These are phyloP conservation scores for Brachylomia viminalis DNA, from an alignment of 2,888 invertebrate genomes.

Conservation along the genomic window DNA sequence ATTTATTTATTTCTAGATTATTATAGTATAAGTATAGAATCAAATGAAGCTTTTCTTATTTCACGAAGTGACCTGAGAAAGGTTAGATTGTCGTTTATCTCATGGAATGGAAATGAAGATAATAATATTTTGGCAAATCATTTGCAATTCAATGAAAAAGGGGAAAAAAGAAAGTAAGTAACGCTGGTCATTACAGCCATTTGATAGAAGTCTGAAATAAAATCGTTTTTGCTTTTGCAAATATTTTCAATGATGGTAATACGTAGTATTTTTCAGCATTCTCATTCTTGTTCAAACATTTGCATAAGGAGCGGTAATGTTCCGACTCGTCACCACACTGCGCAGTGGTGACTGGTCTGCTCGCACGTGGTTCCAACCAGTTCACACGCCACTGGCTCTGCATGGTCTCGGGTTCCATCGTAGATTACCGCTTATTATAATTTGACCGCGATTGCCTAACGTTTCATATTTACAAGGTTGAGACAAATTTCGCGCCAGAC, in stretches of 20 bases:
- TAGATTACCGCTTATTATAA: slow-evolving; percentile 45
- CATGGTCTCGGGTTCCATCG: slow-evolving; percentile 12
- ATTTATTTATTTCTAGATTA: slow-evolving; percentile 27
- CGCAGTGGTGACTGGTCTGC: slow-evolving; percentile 1
- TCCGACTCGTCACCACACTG: not conserved
- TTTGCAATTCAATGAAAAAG: not conserved
- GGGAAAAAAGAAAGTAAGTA: not conserved
- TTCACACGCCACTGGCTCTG: slow-evolving; percentile 9
- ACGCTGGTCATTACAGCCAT: not conserved
- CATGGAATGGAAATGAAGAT: not conserved
- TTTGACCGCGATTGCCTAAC: slow-evolving; percentile 30
- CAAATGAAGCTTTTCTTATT: not conserved
- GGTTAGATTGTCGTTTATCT: slow-evolving; percentile 3
- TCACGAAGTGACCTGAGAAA: not conserved
- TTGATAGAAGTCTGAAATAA: not conserved
- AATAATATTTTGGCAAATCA: not conserved
- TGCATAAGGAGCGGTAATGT: slow-evolving; percentile 3
- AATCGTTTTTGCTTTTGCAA: not conserved
- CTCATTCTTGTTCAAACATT: slow-evolving; percentile 13
- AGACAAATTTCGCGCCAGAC: slow-evolving; percentile 17
- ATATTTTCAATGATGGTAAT: not conserved
- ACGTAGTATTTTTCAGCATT: slow-evolving; percentile 12
- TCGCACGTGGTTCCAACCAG: not conserved
- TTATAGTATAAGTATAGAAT: not conserved
- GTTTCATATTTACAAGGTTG: slow-evolving; percentile 51